Percentiles rank a stretch among this genome's conserved stretches.
Conservation (phyloP, 2,113 vertebrate genomes). For the Siphamia tubifer region DNA sequence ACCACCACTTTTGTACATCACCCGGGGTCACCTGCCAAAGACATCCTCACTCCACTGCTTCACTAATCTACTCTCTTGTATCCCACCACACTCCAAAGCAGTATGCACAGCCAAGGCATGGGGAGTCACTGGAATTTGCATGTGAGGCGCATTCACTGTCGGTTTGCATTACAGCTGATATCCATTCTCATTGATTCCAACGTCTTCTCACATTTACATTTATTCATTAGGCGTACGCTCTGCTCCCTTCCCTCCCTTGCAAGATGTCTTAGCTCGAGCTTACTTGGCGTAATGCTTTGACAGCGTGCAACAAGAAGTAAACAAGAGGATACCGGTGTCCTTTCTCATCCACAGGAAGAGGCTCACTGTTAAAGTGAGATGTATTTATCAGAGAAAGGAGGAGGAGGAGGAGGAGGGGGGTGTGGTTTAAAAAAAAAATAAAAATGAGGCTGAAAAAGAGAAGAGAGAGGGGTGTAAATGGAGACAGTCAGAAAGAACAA, state of each 20-base stretch:
- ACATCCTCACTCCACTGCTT: conserved; percentile 28
- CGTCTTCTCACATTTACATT: conserved; percentile 60
- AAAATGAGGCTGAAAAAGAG: not conserved
- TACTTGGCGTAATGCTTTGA: conserved; percentile 40
- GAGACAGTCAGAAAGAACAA: not conserved
- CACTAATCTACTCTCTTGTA: conserved; percentile 34
- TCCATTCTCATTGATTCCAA: conserved; percentile 60
- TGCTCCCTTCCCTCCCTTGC: not conserved
- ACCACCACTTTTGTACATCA: conserved; percentile 40
- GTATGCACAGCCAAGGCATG: not conserved
- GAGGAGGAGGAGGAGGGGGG: not conserved
- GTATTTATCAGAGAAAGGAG: conserved; percentile 26
- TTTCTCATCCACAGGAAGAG: conserved; percentile 28
- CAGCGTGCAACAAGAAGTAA: conserved; percentile 34
- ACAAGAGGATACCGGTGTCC: conserved; percentile 52
- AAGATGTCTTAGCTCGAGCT: conserved; percentile 22
- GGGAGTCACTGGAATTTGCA: conserved; percentile 42
- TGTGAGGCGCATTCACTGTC: conserved; percentile 43
- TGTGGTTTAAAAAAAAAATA: not conserved
- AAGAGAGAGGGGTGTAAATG: not conserved
- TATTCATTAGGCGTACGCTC: conserved; percentile 52
- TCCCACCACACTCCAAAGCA: conserved; percentile 8
- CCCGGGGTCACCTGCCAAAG: conserved; percentile 47
- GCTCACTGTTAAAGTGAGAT: conserved; percentile 28
- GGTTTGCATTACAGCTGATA: conserved; percentile 50